Base-by-base conservation (phyloP, 2,888 invertebrate species). In the Thymelicus acteon region DNA sequence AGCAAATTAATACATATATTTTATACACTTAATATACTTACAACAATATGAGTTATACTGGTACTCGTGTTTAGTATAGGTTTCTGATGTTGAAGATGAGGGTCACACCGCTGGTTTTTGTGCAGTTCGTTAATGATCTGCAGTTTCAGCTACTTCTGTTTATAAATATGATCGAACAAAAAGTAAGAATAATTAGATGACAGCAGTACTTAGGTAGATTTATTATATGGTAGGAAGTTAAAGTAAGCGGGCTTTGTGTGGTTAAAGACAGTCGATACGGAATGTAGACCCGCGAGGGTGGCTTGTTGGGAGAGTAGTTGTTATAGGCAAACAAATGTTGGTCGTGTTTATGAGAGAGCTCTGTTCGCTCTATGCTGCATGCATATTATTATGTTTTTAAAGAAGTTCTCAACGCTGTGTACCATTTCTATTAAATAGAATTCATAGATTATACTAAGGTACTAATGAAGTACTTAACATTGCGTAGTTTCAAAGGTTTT, bases 161-260 rank as follows among this genome's bases (percentile, higher is more conserved):
- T 60, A 19, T 60, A 61, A 44, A 61, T 65, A 60, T 66, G 71
- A 71, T 71, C 54, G 54, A 61, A 66, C 60, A 66, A 64, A 71
- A 61, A 61, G 47, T 71, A 66, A 61, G 52, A 31, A 71, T 71
- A 71, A 47, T 71, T 71, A 71, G 71, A 71, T 78, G 75, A 79
- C 77, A 79, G 77, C 82, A 82, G 86, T 86, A 86, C 87, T 87
- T 86, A 86, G 87, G 78, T 84, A 85, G 85, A 85, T 85, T 82
- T 82, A 85, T 76, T 76, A 72, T 77, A 76, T 74, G 74, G 74
- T 79, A 77, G 68, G 72, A 71, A 63, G 68, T 75, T 73, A 74
- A 71, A 72, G 74, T 73, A 74, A 74, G 74, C 40, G 71, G 75
- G 75, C 74, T 76, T 73, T 69, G 71, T 71, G 54, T 72, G 67